A percentile compares a stretch with the other conserved stretches of the same genome.
Conservation (phyloP, 2,888 invertebrate species). For the Keiferia lycopersicella region DNA sequence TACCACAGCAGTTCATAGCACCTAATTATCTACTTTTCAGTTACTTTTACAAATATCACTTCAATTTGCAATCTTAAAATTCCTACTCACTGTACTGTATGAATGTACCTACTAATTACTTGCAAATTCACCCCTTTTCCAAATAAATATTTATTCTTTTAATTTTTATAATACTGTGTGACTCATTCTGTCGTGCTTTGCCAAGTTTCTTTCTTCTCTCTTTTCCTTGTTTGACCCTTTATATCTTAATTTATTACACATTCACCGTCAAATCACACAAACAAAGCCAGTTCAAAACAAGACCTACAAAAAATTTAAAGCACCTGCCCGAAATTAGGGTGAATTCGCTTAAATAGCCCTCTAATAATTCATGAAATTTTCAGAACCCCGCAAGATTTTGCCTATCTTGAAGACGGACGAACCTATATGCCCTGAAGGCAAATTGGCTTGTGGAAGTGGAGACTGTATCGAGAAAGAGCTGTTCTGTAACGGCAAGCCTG, state of each 20-base stretch:
- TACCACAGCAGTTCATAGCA: not conserved
- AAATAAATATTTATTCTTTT: conserved; percentile 35
- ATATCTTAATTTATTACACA: conserved; percentile 43
- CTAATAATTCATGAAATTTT: conserved; percentile 44
- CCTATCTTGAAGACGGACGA: conserved; percentile 96
- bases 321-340: conserved; percentile 15
- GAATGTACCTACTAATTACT: conserved; percentile 7
- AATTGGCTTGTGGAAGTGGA: conserved; percentile 94
- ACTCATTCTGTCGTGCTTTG: conserved; percentile 58
- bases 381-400: conserved; percentile 94
- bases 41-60: not conserved
- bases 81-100: not conserved
- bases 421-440: conserved; percentile 94
- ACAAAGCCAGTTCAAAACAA: conserved; percentile 37
- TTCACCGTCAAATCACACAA: conserved; percentile 52
- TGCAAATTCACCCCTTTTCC: conserved; percentile 15
- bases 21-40: not conserved
- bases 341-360: not conserved
- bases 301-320: conserved; percentile 39
- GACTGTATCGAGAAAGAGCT: conserved; percentile 95
- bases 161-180: conserved; percentile 42
- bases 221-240: conserved; percentile 44
- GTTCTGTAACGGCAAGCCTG: conserved; percentile 95
- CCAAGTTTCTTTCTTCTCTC: conserved; percentile 49
- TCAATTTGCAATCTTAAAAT: not conserved